Conservation (phyloP, 2,797 vertebrate species). For the Rhabdophis nuchalis region DNA sequence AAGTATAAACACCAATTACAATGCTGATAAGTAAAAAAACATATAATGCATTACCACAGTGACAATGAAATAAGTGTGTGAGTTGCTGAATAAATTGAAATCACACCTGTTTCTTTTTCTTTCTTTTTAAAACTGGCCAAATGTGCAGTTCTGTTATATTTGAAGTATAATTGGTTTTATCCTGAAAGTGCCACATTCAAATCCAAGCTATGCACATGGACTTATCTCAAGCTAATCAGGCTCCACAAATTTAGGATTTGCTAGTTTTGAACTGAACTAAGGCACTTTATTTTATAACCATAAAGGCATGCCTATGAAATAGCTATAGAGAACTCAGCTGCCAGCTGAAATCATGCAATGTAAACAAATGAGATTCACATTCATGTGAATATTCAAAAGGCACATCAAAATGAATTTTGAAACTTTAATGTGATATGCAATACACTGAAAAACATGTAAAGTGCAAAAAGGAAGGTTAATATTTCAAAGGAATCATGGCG, state of each 20-base stretch:
- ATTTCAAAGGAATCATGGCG: neutral
- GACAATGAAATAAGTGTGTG: conserved; percentile 40
- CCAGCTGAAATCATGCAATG: neutral
- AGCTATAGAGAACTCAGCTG: neutral
- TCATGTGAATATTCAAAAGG: neutral
- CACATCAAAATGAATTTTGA: neutral
- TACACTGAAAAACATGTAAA: neutral
- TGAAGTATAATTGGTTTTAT: neutral
- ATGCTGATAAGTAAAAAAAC: conserved; percentile 41
- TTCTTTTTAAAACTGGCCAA: neutral
- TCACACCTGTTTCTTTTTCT: conserved; percentile 12
- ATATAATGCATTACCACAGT: conserved; percentile 34
- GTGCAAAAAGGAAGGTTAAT: neutral
- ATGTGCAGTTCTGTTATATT: neutral
- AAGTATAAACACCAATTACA: conserved; percentile 60
- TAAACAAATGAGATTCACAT: neutral
- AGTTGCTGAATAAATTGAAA: conserved; percentile 14
- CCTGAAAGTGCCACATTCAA: conserved; percentile 1
- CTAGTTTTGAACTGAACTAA: neutral
- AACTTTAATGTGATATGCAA: neutral
- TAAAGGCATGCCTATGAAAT: neutral
- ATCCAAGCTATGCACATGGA: neutral
- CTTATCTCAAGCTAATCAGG: neutral
- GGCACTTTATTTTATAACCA: neutral
- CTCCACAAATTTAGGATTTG: neutral